These are phyloP conservation scores for Leptinotarsa rubiginosa DNA, from an alignment of 2,888 invertebrate species.

Conservation along the genomic window DNA sequence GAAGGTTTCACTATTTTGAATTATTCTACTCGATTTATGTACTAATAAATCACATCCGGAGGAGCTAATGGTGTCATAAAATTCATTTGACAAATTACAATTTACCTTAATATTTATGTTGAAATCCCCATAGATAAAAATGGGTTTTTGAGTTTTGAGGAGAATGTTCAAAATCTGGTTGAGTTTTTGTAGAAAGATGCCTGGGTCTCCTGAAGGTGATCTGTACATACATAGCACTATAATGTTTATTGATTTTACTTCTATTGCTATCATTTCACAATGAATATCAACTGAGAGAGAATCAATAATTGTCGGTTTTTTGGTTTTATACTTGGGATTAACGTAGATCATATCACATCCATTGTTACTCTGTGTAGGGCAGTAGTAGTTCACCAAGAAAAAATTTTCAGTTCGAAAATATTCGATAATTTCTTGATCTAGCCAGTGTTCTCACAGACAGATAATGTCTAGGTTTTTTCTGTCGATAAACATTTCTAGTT, in stretches of 20 bases:
- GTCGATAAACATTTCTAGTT: no score
- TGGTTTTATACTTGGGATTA: slow-evolving; percentile 9
- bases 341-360: not conserved
- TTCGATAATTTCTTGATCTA: no score
- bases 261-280: slow-evolving; percentile 3
- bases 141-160: no score
- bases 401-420: no score
- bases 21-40: slow-evolving; percentile 8
- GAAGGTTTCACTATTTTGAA: slow-evolving; percentile 4
- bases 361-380: not conserved
- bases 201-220: slow-evolving; percentile 16
- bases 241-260: slow-evolving; percentile 12
- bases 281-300: not conserved
- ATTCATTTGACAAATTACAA: slow-evolving; percentile 17
- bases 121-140: not conserved
- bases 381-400: no score
- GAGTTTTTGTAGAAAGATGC: slow-evolving; percentile 15
- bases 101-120: not conserved
- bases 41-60: slow-evolving; percentile 10
- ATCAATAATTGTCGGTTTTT: not conserved
- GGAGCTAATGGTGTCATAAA: not conserved
- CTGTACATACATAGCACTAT: slow-evolving; percentile 24
- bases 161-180: not conserved
- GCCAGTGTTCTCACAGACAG: no score
- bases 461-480: no score